Base-by-base conservation (phyloP, 1,140 invertebrate genomes). In the Goniozus legneri region DNA sequence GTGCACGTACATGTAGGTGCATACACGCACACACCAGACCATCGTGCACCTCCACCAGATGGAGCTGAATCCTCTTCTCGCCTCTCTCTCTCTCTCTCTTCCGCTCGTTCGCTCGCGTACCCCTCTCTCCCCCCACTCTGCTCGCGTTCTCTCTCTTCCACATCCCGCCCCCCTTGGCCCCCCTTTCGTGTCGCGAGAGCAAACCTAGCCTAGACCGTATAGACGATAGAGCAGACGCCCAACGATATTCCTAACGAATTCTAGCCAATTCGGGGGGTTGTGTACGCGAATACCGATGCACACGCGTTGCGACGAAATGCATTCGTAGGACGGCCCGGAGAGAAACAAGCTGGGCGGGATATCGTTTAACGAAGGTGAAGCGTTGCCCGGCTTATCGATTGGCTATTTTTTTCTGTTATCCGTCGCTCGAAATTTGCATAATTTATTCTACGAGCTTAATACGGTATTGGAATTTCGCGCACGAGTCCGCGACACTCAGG, bases 31-130 rank as follows among this genome's bases (percentile, higher is more conserved):
- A 44, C 24, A 45, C 27, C 33, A 51, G 56, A 59, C 52, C 51
- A 36, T 33, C 47, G 54, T 55, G 47, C 55, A 58, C 56, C 54
- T 60, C 58, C 52, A 57, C 56, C 60, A 65, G 62, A 67, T 65
- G 60, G 55, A 65, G 53, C 52, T 55, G 52, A 50, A 50, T 57
- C 53, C 37, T 39, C 24, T 37, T 45, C 40, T 16, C 18, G 4
- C 32, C 35, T 40, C 51, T 20, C 39, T 30, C 47, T 45, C 32
- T 27, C 34, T 50, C 46, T 21, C 40, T 47, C 35, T 20, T 27
- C 35, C 32, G 49, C 46, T 36, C 13, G 13, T 2, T 38, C 22
- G 8, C 45, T 48, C 18, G 27, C 33, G 19, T 24, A 15, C 33
- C 4, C 19, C 31, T 10, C 24, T 27, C 24, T 27, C 24, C 24